Percentiles rank a stretch among this genome's conserved stretches.
Evolutionary conservation across 2,113 vertebrate genomes (phyloP).

Genomic region (Cathartes aura): DNA sequence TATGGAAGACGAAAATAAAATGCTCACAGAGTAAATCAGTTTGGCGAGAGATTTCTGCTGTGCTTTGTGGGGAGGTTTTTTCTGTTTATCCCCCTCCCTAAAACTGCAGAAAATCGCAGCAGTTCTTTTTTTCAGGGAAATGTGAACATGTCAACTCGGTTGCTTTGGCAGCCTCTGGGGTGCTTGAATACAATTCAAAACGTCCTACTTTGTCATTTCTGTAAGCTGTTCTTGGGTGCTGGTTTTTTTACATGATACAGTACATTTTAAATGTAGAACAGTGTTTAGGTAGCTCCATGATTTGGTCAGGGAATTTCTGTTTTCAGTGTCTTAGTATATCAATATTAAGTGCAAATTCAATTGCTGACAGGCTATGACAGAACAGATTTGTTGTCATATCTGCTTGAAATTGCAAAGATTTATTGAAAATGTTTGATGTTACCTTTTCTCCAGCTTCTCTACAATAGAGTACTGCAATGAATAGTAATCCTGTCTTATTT

Average conservation of each 20-base stretch:
- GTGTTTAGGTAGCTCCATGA: constrained; percentile 21
- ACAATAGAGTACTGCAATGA: not conserved
- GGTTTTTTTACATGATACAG: not conserved
- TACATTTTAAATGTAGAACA: not conserved
- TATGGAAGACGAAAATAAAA: not conserved
- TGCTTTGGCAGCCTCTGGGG: not conserved
- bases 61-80: not conserved
- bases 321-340: constrained; percentile 7
- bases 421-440: constrained; percentile 28
- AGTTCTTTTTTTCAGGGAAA: not conserved
- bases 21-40: not conserved
- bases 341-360: constrained; percentile 55
- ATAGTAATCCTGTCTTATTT: not conserved
- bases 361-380: constrained; percentile 36
- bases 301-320: constrained; percentile 45
- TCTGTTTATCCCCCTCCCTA: not conserved
- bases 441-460: not conserved
- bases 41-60: not conserved
- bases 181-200: not conserved
- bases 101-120: not conserved
- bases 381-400: constrained; percentile 52
- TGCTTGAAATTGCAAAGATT: not conserved
- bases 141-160: rapidly evolving
- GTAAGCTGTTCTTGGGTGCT: not conserved
- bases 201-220: not conserved